Conservation (phyloP, 2,888 invertebrate genomes). For the Drosophila tripunctata region DNA sequence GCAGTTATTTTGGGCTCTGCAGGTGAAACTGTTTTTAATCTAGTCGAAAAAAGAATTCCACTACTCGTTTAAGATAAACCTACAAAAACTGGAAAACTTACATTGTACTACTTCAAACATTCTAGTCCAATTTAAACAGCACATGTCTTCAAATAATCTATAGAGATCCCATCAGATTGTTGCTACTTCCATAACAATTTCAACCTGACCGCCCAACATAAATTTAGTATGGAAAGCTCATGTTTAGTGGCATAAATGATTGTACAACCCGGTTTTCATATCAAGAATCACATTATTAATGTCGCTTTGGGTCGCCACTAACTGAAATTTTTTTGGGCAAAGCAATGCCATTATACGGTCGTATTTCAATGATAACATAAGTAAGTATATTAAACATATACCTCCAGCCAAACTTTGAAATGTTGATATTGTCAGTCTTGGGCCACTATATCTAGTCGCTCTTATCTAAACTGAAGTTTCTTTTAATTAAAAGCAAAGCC, state of each 20-base stretch:
- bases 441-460: conserved; percentile 57
- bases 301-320: conserved; percentile 38
- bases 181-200: conserved; percentile 3
- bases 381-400: conserved; percentile 50
- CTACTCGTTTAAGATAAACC: neutral
- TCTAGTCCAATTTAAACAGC: conserved; percentile 4
- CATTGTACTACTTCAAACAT: too few species aligned
- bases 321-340: conserved; percentile 40
- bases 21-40: conserved; percentile 53
- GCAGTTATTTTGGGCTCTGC: conserved; percentile 49
- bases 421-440: conserved; percentile 59
- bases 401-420: conserved; percentile 33
- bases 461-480: conserved; percentile 75
- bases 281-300: conserved; percentile 72
- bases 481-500: conserved; percentile 74
- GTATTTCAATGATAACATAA: conserved; percentile 72
- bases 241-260: conserved; percentile 51
- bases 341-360: conserved; percentile 47
- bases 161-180: conserved; percentile 31
- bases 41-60: conserved; percentile 3
- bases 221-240: conserved; percentile 70
- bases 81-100: neutral
- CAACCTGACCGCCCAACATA: conserved; percentile 36
- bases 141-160: neutral
- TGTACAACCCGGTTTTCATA: conserved; percentile 66